Evolutionary conservation across 1,140 invertebrate species (phyloP).

Genomic region (Drosophila micromelanica): DNA sequence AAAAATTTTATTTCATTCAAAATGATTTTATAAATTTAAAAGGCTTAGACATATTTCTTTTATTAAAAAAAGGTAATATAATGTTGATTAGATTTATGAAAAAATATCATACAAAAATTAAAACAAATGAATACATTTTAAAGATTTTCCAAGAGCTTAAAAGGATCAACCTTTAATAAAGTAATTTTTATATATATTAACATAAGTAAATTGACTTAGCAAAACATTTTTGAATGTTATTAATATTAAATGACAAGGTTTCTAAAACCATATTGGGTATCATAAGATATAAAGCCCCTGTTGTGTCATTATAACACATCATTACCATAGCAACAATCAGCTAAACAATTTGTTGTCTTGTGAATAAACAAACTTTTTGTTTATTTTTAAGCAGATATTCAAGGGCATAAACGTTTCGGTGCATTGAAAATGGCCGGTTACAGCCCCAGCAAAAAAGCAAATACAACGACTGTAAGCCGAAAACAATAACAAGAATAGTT

Average conservation of each 20-base stretch:
- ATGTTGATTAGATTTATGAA: too few species aligned
- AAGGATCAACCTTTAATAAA: too few species aligned
- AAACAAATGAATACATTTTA: too few species aligned
- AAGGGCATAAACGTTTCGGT: conserved; percentile 39
- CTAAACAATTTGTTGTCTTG: conserved; percentile 18
- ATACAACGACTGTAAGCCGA: background rate
- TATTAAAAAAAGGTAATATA: background rate
- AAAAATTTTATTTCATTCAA: too few species aligned
- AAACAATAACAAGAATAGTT: conserved; percentile 51
- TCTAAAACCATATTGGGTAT: background rate
- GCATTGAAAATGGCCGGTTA: conserved; percentile 21
- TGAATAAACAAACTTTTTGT: conserved; percentile 7
- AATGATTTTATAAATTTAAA: too few species aligned
- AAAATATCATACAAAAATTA: too few species aligned
- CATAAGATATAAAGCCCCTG: background rate
- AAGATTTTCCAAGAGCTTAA: too few species aligned
- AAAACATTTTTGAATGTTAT: too few species aligned
- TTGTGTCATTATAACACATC: conserved; percentile 6
- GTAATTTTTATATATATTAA: too few species aligned
- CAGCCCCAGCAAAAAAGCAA: conserved; percentile 8
- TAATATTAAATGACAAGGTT: background rate
- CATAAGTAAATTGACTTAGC: too few species aligned
- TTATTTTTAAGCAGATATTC: conserved; percentile 22
- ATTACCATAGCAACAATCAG: conserved; percentile 38
- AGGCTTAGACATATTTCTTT: background rate